Evolutionary conservation across 2,113 vertebrate genomes (phyloP), one percentile per base, ranked within the genome.

Genomic region (Acanthochromis polyacanthus): DNA sequence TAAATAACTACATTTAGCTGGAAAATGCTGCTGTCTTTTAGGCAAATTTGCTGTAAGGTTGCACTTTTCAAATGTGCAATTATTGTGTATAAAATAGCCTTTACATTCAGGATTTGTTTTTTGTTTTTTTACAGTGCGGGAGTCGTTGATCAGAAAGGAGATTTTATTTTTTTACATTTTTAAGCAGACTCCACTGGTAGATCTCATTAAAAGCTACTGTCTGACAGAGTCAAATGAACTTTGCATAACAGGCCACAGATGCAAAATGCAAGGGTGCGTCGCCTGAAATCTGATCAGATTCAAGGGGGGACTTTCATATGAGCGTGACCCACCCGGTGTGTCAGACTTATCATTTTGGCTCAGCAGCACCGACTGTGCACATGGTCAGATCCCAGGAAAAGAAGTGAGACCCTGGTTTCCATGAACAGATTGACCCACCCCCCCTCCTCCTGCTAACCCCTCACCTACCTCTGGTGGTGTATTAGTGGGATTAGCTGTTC

Each of bases 401-500:
- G 75, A 82, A 78, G 70, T 25, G 58, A 72, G 65, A 75, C 67
- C 71, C 62, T 62, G 50, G 53, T 85, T 85, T 88, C 83, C 72
- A 71, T 80, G 85, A 88, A 86, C 76, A 77, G 52, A 70, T 15
- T 68, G 45, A 48, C 78, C 69, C 56, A 56, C 19, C 2, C 14
- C 12, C 12, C n/a, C n/a, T n/a, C n/a, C n/a, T n/a, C n/a, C 12
- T 11, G 25, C 17, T 9, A 53, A 10, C 25, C 3, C n/a, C n/a
- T 62, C 72, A 38, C 68, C 70, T 22, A 55, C 73, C 63, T 59
- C 71, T 66, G 69, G 32, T 67, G 79, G 38, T 75, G 87, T 61
- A 81, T 86, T 75, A 85, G 89, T 22, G 50, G 89, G 89, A 92
- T 91, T 91, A 92, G 71, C 84, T 87, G 91, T 88, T 84, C 91